Base-by-base conservation (phyloP, 1,140 invertebrate genomes). In the Lepidotrigona ventralis region DNA sequence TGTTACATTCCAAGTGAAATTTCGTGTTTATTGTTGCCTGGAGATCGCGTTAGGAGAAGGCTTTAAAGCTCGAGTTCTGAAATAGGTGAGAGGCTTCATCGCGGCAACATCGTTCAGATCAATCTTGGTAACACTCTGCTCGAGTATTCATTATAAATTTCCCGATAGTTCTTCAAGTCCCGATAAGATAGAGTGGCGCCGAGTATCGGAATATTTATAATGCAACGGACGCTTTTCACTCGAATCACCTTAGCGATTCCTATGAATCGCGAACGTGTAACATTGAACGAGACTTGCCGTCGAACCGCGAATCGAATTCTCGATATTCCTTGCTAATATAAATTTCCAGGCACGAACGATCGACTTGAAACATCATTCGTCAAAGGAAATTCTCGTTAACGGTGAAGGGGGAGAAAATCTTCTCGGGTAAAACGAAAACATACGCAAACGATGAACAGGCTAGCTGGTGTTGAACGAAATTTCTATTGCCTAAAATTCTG, bases 71-170 rank as follows among this genome's bases (percentile, higher is more conserved):
- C n/a, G n/a, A 54, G 26, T 82, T 82, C 26, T 26, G 77, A 82
- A 82, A 74, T 77, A 77, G 81, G 81, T 77, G 81, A 77, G 74
- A 64, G 64, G 74, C 74, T 77, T 77, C 77, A 77, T 70, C 60
- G 70, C 64, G 69, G 54, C 54, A 39, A 77, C 66, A n/a, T 60
- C 63, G 63, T 76, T 76, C 63, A 39, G 75, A 63, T 77, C 75
- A 68, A 66, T 66, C 60, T 66, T 46, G 46, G 33, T 33, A 69
- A 76, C 53, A 66, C 39, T 51, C 63, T n/a, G 46, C 26, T 77
- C 56, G 66, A 82, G 73, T 76, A 56, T 82, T 82, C 81, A 82
- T 82, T 82, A 82, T 77, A 82, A 82, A 82, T 82, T 82, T 77
- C 60, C 74, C 81, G 39, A 82, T 82, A 82, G 64, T 82, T 77